Base-by-base conservation (phyloP, 2,888 invertebrate genomes). In the Schizotus pectinicornis region DNA sequence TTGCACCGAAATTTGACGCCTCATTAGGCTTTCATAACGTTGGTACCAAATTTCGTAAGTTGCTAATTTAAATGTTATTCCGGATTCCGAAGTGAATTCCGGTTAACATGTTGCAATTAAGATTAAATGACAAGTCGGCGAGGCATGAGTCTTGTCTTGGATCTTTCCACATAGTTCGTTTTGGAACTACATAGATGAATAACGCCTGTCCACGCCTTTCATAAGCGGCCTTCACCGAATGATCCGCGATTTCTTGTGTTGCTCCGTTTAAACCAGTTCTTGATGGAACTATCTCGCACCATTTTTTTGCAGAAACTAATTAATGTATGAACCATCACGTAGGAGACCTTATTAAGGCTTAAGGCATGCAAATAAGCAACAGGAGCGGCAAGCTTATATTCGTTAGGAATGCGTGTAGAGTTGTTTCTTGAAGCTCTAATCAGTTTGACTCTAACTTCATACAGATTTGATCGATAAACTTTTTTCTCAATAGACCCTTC, bases 161-260 rank as follows among this genome's bases (percentile, higher is more conserved):
- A 52, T 57, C 48, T 42, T 31, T 46, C 45, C 33, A 45, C 39
- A 49, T 45, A 47, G 48, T 53, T 39, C 41, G 50, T 55, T 59
- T 59, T 58, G 48, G 53, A 43, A 47, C n/a, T n/a, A n/a, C n/a
- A 36, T 53, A 53, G 49, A 63, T 61, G 58, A 56, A 62, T 64
- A 67, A 67, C 57, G 58, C 54, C 51, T 35, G 63, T 61, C 67
- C 65, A 65, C 67, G 62, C 67, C 67, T 67, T 67, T 65, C 59
- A 61, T 56, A 50, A 56, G 42, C 56, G 64, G 56, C 65, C 67
- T 67, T 67, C 67, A 65, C 64, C 67, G 62, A 62, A 59, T 61
- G 63, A 57, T 62, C 60, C 67, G 63, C 57, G 33, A 33, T 49
- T 53, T 38, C 53, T 48, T 46, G 34, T 22, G 22, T 22, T 22